Conservation (phyloP, 2,888 invertebrate species). For the Neelides folsomi region DNA sequence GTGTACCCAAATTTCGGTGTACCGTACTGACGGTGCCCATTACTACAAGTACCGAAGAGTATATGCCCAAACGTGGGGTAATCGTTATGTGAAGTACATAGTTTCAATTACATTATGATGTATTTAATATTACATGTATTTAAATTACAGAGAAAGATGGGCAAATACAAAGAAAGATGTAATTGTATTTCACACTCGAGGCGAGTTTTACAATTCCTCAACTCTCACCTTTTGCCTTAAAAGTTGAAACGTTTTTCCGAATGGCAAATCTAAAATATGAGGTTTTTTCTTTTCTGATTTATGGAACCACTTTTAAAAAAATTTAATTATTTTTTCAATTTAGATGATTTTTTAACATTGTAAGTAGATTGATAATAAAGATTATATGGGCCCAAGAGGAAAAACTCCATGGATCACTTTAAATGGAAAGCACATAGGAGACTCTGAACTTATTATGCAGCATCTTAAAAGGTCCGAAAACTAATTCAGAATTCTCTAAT, state of each 20-base stretch:
- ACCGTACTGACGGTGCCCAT: no score
- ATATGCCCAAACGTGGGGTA: no score
- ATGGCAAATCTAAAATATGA: slow-evolving; percentile 23
- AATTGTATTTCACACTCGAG: slow-evolving; percentile 8
- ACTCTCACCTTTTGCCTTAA: slow-evolving; percentile 19
- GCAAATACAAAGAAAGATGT: slow-evolving; percentile 11
- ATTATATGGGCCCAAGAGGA: slow-evolving; percentile 18
- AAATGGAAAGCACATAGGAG: slow-evolving; percentile 21
- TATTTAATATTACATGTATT: no score
- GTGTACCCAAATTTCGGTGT: no score
- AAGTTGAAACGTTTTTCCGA: slow-evolving; percentile 19
- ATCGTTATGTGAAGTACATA: no score
- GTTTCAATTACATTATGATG: no score
- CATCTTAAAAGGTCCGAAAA: slow-evolving; percentile 16
- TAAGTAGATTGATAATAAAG: slow-evolving; percentile 13
- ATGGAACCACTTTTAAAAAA: no score
- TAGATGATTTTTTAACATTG: no score
- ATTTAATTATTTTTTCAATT: no score
- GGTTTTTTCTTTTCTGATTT: slow-evolving; percentile 5
- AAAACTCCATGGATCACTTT: slow-evolving; percentile 27
- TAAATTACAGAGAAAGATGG: neutral
- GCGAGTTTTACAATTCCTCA: slow-evolving; percentile 10
- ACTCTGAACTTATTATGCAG: slow-evolving; percentile 20
- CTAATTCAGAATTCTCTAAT: slow-evolving; percentile 5
- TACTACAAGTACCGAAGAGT: no score